phyloP scores from a whole-genome alignment of 2,113 vertebrate genomes.

The Melanerpes aurifrons region DNA sequence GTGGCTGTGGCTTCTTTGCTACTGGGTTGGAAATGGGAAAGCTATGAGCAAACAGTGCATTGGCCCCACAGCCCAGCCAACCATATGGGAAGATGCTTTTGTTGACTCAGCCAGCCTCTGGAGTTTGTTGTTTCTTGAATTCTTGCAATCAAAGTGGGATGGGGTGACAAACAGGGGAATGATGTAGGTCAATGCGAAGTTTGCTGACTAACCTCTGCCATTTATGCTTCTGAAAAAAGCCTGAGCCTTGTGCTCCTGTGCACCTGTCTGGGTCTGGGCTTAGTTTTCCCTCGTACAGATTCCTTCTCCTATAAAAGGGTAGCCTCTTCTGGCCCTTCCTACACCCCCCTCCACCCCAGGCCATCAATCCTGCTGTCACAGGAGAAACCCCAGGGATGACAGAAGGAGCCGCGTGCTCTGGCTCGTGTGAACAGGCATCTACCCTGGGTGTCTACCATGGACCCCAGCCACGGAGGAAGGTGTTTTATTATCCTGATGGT shows the following conservation, averaged over 20 bases:
- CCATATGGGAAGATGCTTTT: neutral
- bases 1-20: neutral
- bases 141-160: neutral
- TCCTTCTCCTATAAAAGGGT: neutral
- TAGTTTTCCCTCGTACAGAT: neutral
- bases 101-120: neutral
- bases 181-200: neutral
- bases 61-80: neutral
- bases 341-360: neutral
- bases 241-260: neutral
- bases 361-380: neutral
- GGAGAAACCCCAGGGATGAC: neutral
- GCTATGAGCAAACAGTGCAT: neutral
- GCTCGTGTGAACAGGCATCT: neutral
- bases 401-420: neutral
- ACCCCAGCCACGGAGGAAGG: neutral
- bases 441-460: neutral
- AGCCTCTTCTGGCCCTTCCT: neutral
- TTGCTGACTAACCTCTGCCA: neutral
- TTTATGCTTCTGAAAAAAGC: neutral
- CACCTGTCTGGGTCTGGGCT: neutral
- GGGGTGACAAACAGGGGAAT: neutral
- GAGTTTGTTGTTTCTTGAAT: neutral
- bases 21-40: neutral
- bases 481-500: rapidly evolving